These are phyloP conservation scores for Triplophysa siluroides DNA, from an alignment of 2,113 vertebrate species.

Conservation along the genomic window DNA sequence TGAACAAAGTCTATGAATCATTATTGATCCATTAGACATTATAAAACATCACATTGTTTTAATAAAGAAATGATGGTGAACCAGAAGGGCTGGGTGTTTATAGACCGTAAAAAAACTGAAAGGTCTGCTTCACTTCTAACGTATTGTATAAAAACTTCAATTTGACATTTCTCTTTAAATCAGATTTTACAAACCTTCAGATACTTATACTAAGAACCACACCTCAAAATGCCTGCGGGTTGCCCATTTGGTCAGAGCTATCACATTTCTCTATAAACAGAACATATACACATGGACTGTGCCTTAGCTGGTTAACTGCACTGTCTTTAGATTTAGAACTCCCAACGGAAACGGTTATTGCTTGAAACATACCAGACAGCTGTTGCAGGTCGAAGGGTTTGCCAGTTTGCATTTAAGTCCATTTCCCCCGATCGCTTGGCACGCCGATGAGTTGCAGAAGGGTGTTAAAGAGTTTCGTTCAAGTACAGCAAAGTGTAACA, in stretches of 20 bases:
- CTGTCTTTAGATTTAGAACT: conserved; percentile 34
- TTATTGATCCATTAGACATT: background rate
- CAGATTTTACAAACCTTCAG: background rate
- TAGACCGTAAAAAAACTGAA: no score
- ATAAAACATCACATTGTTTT: background rate
- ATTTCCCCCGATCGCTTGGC: background rate
- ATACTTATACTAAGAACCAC: background rate
- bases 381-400: background rate
- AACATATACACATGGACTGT: conserved; percentile 1
- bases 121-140: no score
- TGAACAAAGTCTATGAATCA: background rate
- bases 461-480: background rate
- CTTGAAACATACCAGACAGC: background rate
- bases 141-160: no score
- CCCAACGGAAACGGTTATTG: background rate
- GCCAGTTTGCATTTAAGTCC: background rate
- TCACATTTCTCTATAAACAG: conserved; percentile 37
- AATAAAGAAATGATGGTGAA: background rate
- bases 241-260: conserved; percentile 28
- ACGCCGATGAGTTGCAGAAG: background rate
- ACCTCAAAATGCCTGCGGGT: conserved; percentile 35
- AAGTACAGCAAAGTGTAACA: background rate
- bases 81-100: background rate
- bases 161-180: no score
- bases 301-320: conserved; percentile 2